Base-by-base conservation (phyloP, 2,888 invertebrate species). In the Mythimna vitellina region DNA sequence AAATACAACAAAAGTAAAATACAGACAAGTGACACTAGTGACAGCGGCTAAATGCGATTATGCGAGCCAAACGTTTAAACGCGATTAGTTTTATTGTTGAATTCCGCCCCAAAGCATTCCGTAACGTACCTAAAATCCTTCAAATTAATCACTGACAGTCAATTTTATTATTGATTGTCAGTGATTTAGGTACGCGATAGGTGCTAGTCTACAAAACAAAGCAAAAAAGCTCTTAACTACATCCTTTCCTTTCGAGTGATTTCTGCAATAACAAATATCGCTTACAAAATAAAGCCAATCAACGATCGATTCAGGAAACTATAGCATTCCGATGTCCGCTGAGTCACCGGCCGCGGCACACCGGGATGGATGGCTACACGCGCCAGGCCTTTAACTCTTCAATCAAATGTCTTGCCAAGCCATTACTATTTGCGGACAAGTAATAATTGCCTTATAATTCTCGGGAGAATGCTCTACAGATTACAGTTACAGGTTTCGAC, bases 231-330 rank as follows among this genome's bases (percentile, higher is more conserved):
- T 65, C 32, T 54, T 3, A 58, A 42, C 14, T 32, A 42, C 49
- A 62, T 76, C 57, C 46, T 66, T 62, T 65, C 58, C 3, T 65
- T 56, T 65, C 14, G 12, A 54, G 1, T 32, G 57, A 42, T 63
- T 63, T 32, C n/a, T 53, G 38, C 69, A 56, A 69, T 69, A 53
- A 67, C 29, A 67, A 66, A 78, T 73, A 76, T 76, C 65, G 65
- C 69, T 87, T 85, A 80, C 86, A 83, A 83, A 88, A 89, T 85
- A 85, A 85, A 82, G 67, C 62, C 78, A 87, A 86, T 88, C 84
- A 84, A 60, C 81, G 84, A 81, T 84, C 88, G 85, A 87, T 87
- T 88, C 93, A 93, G 95, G 95, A 95, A 93, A 91, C 91, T 86
- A 88, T 87, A 77, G 89, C 94, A 94, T 95, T 93, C 94, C 93